phyloP scores from a whole-genome alignment of 92 coral and sea anemone species.

The Porites divaricata region DNA sequence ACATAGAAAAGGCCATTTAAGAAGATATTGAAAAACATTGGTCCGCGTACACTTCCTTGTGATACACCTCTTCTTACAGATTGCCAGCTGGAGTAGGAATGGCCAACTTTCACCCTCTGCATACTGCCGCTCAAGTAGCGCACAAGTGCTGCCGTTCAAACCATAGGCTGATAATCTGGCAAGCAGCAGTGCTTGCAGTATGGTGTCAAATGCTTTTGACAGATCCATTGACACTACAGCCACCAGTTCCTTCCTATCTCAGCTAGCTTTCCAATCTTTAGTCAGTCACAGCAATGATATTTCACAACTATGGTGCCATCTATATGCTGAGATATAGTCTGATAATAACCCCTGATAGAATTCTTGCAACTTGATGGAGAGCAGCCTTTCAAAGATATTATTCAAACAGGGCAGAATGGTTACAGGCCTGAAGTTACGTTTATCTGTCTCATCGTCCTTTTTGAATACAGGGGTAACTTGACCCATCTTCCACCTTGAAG shows the following conservation, averaged over 20 bases:
- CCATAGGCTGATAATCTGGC: not conserved
- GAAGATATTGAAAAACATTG: not conserved
- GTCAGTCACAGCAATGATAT: not conserved
- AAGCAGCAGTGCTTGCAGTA: not conserved
- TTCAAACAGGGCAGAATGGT: slow-evolving; percentile 14
- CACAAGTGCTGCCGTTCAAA: not conserved
- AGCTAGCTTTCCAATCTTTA: not conserved
- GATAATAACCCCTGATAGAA: not conserved
- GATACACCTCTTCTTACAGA: not conserved
- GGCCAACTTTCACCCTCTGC: not conserved
- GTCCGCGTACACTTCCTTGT: not conserved
- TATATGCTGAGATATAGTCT: not conserved
- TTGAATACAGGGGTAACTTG: slow-evolving; percentile 51
- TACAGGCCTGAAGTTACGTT: slow-evolving; percentile 44
- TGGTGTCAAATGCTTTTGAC: not conserved
- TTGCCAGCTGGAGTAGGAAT: not conserved
- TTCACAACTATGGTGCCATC: not conserved
- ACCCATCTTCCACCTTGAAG: slow-evolving; percentile 47
- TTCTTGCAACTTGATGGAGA: too few species aligned
- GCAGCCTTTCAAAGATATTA: not conserved
- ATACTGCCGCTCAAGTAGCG: not conserved
- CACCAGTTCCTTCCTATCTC: slow-evolving; percentile 8
- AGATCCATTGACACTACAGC: not conserved
- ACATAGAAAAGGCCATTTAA: not conserved
- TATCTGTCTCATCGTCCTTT: slow-evolving; percentile 34